phyloP scores from a whole-genome alignment of 2,797 vertebrate species.

The Bufotes viridis region DNA sequence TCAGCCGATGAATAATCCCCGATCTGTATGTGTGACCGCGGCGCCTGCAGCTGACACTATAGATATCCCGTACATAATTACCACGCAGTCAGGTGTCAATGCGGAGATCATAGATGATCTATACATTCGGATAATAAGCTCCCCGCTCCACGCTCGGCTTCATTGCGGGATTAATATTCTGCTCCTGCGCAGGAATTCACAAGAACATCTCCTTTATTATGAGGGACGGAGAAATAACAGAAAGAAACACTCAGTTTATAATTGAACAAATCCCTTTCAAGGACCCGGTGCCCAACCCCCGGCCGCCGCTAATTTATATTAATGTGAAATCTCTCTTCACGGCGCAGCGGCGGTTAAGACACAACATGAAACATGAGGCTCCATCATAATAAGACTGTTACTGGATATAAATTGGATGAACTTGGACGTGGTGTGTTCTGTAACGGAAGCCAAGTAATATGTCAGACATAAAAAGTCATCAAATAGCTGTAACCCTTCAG shows the following conservation, averaged over 20 bases:
- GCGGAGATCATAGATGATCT: neutral
- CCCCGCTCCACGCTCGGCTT: neutral
- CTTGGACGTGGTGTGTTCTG: constrained; percentile 5
- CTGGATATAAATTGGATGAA: constrained; percentile 41
- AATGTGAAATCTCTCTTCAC: constrained; percentile 47
- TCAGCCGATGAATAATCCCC: neutral
- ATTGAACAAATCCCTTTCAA: constrained; percentile 43
- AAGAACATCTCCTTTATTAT: constrained; percentile 37
- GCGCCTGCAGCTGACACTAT: neutral
- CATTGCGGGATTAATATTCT: constrained; percentile 56
- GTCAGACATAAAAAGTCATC: neutral
- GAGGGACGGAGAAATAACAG: neutral
- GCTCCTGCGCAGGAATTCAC: constrained; percentile 47
- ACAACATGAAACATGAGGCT: constrained; percentile 46
- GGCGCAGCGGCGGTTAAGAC: neutral
- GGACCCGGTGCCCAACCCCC: constrained; percentile 16
- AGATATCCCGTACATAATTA: neutral
- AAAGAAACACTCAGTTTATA: constrained; percentile 33
- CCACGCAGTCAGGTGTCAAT: neutral
- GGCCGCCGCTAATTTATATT: constrained; percentile 40
- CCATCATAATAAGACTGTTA: constrained; percentile 59
- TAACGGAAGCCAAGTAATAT: neutral
- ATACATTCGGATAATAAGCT: constrained; percentile 37
- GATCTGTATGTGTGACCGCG: constrained; percentile 33
- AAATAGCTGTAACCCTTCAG: constrained; percentile 23